Percentiles rank a stretch among this genome's conserved stretches.
Conservation (phyloP, 2,113 vertebrate species). For the Anser cygnoides region DNA sequence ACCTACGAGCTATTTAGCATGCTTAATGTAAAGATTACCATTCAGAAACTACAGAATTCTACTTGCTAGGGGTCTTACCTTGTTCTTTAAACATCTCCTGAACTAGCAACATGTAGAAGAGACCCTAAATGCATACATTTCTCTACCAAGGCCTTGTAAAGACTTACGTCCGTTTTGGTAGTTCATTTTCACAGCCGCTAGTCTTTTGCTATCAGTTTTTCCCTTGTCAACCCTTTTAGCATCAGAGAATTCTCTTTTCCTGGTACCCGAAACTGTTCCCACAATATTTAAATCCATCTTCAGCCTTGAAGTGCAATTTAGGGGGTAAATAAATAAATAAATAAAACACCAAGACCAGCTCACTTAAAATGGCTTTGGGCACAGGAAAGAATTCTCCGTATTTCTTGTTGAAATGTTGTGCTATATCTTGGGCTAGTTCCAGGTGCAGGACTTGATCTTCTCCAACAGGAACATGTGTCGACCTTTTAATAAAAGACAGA, state of each 20-base stretch:
- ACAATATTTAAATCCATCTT: slow-evolving; percentile 22
- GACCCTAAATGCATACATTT: neutral
- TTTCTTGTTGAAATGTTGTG: slow-evolving; percentile 89
- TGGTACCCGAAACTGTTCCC: neutral
- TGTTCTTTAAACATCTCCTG: neutral
- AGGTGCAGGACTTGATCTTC: slow-evolving; percentile 96
- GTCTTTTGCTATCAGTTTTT: neutral
- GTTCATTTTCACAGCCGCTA: slow-evolving; percentile 8
- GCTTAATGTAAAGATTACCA: neutral
- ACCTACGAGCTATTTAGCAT: neutral
- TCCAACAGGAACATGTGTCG: slow-evolving; percentile 92
- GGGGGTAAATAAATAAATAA: neutral
- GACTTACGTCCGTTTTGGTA: neutral
- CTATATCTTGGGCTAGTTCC: slow-evolving; percentile 91
- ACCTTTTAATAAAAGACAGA: slow-evolving; percentile 84
- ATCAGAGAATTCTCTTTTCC: neutral
- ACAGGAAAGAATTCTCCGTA: slow-evolving; percentile 90
- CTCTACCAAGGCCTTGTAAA: neutral
- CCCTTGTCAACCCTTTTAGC: neutral
- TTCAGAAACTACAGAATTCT: neutral
- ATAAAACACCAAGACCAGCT: slow-evolving; percentile 47
- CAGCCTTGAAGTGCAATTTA: neutral
- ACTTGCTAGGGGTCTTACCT: neutral
- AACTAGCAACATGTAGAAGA: neutral
- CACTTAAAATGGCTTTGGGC: slow-evolving; percentile 85